Evolutionary conservation across 2,113 vertebrate genomes (phyloP), one percentile per base, ranked within the genome.

Genomic region (Corydoras maculifer): DNA sequence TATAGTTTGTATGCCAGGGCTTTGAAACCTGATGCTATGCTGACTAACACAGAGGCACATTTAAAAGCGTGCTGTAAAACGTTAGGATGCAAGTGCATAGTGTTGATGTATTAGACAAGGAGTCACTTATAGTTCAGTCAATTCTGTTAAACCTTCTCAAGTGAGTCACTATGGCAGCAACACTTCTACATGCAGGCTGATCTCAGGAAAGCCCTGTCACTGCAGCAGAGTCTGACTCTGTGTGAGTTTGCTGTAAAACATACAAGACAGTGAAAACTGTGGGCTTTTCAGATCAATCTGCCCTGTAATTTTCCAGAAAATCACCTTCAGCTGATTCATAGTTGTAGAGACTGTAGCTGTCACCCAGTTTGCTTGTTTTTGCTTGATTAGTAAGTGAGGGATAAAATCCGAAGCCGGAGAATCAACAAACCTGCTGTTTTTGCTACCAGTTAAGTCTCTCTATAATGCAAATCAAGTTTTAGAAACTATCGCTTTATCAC

Each of bases 221-320:
- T 31, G 62, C 14, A n/a, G 29, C 43, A 30, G 9, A 6, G 58
- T 18, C 9, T 43, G 7, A 43, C 35, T 4, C 35, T 5, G 35
- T 43, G 35, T 43, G 35, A 43, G 7, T 5, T 43, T 43, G 35
- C 4, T 43, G 35, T 43, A 43, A 43, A 43, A 43, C 35, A 43
- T 43, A 43, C 65, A 48, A 48, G 58, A 65, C 62, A 57, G 66
- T 62, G 32, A 69, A 75, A 69, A 78, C 53, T 75, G 54, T 59
- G 68, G 50, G 69, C 49, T 73, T 78, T 68, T 65, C 53, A 65
- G 66, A 78, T 65, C 8, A 57, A 60, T 57, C 55, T 58, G 35
- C 75, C 54, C 64, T 77, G 75, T 77, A 76, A 74, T 69, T 81
- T 79, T 75, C 76, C 72, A 71, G 77, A 75, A 82, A 75, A 75